A percentile compares a stretch with the other conserved stretches of the same genome.
These are phyloP conservation scores for Eupsilia transversa DNA, from an alignment of 2,888 invertebrate genomes.

Conservation along the genomic window DNA sequence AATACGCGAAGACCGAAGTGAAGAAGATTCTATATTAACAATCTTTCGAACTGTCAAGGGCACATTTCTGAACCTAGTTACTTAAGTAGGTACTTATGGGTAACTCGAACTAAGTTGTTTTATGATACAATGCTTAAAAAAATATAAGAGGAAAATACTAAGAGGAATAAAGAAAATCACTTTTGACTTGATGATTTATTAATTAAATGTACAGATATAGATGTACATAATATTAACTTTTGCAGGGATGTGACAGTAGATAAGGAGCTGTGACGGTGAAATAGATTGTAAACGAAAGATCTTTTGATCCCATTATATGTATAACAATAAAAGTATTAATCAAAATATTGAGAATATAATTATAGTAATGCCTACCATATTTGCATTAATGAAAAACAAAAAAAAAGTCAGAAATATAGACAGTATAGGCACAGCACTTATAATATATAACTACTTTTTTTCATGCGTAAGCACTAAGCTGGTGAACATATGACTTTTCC, in stretches of 20 bases:
- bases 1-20: neutral
- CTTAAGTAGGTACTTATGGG: neutral
- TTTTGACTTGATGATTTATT: neutral
- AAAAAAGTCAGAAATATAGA: no score
- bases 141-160: no score
- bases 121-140: neutral
- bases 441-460: neutral
- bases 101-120: neutral
- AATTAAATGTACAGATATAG: neutral
- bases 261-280: neutral
- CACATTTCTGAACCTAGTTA: neutral
- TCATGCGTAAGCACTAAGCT: neutral
- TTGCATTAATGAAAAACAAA: neutral
- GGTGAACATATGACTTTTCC: conserved; percentile 3
- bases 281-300: neutral
- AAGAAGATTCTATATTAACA: neutral
- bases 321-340: neutral
- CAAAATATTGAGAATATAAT: neutral
- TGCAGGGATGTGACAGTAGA: neutral
- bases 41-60: neutral
- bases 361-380: neutral
- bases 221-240: neutral
- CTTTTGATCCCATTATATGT: neutral
- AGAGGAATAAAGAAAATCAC: neutral
- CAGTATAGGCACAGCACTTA: neutral